A percentile compares a stretch with the other conserved stretches of the same genome.
Evolutionary conservation across 35 echinoderm and acorn worm species (phyloP).

Genomic region (Amphiura filiformis): DNA sequence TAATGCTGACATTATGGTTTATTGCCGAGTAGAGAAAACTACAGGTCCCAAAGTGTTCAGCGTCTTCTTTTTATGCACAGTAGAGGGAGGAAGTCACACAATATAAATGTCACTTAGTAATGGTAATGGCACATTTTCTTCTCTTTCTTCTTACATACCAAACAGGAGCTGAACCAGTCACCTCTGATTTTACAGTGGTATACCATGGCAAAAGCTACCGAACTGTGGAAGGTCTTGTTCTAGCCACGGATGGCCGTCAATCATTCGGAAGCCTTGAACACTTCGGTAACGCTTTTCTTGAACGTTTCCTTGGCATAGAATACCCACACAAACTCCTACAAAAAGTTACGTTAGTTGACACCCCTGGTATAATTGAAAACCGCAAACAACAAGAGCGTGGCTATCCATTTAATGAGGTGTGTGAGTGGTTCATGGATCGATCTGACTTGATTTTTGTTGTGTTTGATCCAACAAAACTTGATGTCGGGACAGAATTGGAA

Average conservation of each 20-base stretch:
- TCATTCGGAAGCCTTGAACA: slow-evolving; percentile 62
- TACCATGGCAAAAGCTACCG: slow-evolving; percentile 61
- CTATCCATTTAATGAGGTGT: slow-evolving; percentile 88
- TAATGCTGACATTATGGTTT: too few species aligned
- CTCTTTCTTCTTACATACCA: too few species aligned
- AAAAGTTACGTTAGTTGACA: slow-evolving; percentile 80
- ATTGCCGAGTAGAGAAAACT: too few species aligned
- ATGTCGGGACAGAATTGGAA: slow-evolving; percentile 83
- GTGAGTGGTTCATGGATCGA: slow-evolving; percentile 83
- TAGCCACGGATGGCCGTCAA: slow-evolving; percentile 59
- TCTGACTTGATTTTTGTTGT: slow-evolving; percentile 85
- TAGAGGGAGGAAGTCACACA: too few species aligned
- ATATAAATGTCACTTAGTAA: too few species aligned
- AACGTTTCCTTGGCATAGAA: slow-evolving; percentile 61
- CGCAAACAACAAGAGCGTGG: slow-evolving; percentile 79
- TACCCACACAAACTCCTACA: slow-evolving; percentile 64
- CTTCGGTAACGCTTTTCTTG: slow-evolving; percentile 79
- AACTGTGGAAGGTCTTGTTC: slow-evolving; percentile 70
- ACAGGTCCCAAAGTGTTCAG: too few species aligned
- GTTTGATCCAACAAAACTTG: slow-evolving; percentile 84
- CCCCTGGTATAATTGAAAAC: slow-evolving; percentile 90
- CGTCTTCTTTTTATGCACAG: too few species aligned
- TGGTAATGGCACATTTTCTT: too few species aligned
- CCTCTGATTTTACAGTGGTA: slow-evolving; percentile 78
- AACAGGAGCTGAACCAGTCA: slow-evolving; percentile 83